phyloP scores from a whole-genome alignment of 1,140 invertebrate species.

The Lasioglossum albipes region DNA sequence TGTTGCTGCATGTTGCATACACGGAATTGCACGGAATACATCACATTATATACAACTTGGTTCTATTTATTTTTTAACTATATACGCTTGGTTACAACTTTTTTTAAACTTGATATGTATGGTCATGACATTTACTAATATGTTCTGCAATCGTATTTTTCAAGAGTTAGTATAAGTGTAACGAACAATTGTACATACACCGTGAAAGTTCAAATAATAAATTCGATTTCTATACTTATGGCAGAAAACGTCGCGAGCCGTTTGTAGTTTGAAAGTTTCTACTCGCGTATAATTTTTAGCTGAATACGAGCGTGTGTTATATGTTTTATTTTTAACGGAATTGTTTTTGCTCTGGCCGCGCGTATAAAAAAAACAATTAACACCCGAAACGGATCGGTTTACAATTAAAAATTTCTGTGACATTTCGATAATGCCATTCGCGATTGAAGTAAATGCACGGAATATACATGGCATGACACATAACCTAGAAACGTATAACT shows the following conservation, averaged over 20 bases:
- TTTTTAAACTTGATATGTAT: slow-evolving; percentile 3
- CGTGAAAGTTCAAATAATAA: slow-evolving; percentile 34
- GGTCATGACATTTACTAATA: slow-evolving; percentile 5
- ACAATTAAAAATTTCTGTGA: slow-evolving; percentile 29
- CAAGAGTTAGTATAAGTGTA: slow-evolving; percentile 25
- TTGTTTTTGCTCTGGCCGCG: not conserved
- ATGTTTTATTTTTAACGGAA: not conserved
- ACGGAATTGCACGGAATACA: not conserved
- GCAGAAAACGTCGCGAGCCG: not conserved
- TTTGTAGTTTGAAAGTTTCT: slow-evolving; percentile 9
- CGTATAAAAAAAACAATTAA: not conserved
- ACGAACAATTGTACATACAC: slow-evolving; percentile 6
- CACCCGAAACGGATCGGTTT: not conserved
- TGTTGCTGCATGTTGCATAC: too few relatives aligned
- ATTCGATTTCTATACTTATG: slow-evolving; percentile 27
- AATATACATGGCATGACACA: slow-evolving; percentile 44
- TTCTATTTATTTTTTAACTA: slow-evolving; percentile 11
- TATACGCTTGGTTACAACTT: not conserved
- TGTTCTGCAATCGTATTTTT: slow-evolving; percentile 1
- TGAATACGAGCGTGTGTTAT: not conserved
- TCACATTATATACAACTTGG: not conserved
- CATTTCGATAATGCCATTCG: slow-evolving; percentile 37
- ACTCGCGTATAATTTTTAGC: not conserved
- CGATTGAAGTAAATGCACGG: slow-evolving; percentile 37
- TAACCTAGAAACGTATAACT: slow-evolving; percentile 44